These are phyloP conservation scores for Larimichthys polyactis DNA, from an alignment of 2,113 vertebrate species.

Conservation along the genomic window DNA sequence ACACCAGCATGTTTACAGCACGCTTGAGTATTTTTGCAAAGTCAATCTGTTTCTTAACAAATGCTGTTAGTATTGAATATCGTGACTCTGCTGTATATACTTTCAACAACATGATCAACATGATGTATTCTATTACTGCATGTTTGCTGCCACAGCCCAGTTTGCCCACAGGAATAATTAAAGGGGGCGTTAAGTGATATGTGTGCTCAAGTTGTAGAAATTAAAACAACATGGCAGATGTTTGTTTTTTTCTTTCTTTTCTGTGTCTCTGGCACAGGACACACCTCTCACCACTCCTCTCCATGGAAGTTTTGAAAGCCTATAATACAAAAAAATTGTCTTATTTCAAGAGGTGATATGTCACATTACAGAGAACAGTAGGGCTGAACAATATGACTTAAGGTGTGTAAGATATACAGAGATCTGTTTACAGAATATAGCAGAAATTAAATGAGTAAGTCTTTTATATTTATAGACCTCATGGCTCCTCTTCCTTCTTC, in stretches of 20 bases:
- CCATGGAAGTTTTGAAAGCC: background rate
- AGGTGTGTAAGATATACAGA: too few species aligned
- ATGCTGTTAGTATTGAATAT: conserved; percentile 36
- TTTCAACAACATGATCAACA: conserved; percentile 27
- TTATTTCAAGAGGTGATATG: background rate
- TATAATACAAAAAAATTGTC: background rate
- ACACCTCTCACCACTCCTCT: conserved; percentile 3
- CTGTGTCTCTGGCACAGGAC: background rate
- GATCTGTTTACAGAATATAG: too few species aligned
- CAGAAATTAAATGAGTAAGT: too few species aligned
- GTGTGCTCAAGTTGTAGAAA: conserved; percentile 36
- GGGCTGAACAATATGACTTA: background rate
- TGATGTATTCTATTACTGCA: conserved; percentile 27
- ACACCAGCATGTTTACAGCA: conserved; percentile 51
- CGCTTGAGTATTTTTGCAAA: conserved; percentile 37
- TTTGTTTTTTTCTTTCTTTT: background rate
- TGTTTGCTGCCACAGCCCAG: conserved; percentile 11
- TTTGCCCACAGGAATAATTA: conserved; percentile 50
- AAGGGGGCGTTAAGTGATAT: conserved; percentile 49
- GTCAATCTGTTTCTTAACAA: conserved; percentile 41
- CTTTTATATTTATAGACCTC: too few species aligned
- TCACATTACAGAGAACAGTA: background rate
- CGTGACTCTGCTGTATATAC: conserved; percentile 37
- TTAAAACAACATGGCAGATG: conserved; percentile 36
- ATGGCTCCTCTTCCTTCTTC: too few species aligned